phyloP scores from a whole-genome alignment of 2,797 vertebrate species.

The Tangara arthus region DNA sequence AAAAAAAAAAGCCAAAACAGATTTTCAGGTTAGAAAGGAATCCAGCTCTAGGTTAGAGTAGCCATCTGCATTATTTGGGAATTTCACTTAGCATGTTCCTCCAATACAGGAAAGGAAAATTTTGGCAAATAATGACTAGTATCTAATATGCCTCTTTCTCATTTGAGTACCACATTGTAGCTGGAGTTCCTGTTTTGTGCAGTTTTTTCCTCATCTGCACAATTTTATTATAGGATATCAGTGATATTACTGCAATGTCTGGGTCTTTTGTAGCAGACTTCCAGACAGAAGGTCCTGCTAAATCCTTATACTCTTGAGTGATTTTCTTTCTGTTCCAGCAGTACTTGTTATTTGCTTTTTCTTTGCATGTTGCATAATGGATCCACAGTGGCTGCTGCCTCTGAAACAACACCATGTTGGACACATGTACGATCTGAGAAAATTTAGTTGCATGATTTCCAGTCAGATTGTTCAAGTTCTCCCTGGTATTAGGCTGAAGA shows the following conservation, averaged over 20 bases:
- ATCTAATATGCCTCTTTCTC: neutral
- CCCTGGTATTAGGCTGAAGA: neutral
- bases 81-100: neutral
- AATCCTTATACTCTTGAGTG: neutral
- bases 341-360: neutral
- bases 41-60: neutral
- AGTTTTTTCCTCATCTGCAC: neutral
- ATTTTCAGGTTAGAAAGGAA: neutral
- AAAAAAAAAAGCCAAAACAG: fast-evolving
- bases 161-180: neutral
- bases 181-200: neutral
- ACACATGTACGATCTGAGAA: neutral
- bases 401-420: neutral
- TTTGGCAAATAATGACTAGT: neutral
- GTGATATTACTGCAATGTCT: neutral
- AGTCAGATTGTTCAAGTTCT: neutral
- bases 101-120: neutral
- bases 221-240: neutral
- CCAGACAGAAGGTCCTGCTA: neutral
- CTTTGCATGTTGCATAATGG: neutral
- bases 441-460: neutral
- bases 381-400: neutral
- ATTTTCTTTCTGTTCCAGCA: neutral
- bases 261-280: neutral
- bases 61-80: neutral